Conservation (phyloP, 2,797 vertebrate genomes). For the Aeoliscus strigatus region DNA sequence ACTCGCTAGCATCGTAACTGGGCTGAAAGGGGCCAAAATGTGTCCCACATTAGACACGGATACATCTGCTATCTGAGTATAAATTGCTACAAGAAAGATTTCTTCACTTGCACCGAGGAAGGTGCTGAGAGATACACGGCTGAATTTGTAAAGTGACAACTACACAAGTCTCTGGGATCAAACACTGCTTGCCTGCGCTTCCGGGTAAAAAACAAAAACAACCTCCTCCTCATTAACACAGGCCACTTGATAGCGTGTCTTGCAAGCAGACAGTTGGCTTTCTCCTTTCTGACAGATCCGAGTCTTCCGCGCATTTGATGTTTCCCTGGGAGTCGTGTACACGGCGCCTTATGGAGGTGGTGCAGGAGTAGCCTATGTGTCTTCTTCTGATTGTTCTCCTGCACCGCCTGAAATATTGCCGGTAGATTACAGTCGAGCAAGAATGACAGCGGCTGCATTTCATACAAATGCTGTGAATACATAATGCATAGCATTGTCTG, state of each 20-base stretch:
- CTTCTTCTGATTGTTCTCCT: constrained; percentile 48
- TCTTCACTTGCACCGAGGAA: constrained; percentile 1
- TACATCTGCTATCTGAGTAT: no score
- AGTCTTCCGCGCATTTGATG: constrained; percentile 62
- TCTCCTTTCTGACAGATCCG: constrained; percentile 60
- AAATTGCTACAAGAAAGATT: background rate
- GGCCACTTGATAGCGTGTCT: constrained; percentile 49
- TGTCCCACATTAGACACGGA: no score
- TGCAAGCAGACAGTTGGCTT: constrained; percentile 51
- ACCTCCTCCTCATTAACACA: constrained; percentile 66
- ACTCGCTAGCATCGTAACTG: no score
- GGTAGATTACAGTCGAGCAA: constrained; percentile 67
- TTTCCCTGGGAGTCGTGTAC: constrained; percentile 45
- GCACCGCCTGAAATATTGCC: constrained; percentile 60
- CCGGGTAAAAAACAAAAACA: constrained; percentile 53
- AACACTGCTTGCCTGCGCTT: constrained; percentile 49
- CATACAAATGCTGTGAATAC: constrained; percentile 74
- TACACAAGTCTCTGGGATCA: constrained; percentile 57
- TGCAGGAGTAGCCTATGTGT: constrained; percentile 34
- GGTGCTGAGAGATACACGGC: constrained; percentile 23
- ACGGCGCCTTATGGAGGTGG: constrained; percentile 20
- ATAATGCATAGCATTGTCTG: constrained; percentile 75
- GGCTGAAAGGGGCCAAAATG: no score
- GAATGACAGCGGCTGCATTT: constrained; percentile 72
- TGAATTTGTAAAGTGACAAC: constrained; percentile 47